These are phyloP conservation scores for Agonum fuliginosum DNA, from an alignment of 2,888 invertebrate genomes.

Conservation along the genomic window DNA sequence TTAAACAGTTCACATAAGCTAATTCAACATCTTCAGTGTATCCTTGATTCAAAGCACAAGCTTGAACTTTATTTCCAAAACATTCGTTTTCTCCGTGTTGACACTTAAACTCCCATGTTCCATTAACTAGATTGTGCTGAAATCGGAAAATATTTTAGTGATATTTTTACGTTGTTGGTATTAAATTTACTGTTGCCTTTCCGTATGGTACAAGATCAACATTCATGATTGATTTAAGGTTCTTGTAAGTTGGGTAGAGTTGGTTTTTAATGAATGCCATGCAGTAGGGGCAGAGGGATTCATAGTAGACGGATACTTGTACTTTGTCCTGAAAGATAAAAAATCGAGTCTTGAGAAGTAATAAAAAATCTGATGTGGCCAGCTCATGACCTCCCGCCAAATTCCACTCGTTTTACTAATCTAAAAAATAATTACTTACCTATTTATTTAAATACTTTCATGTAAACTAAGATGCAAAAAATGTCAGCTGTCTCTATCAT, in stretches of 20 bases:
- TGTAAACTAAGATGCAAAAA: too few relatives aligned
- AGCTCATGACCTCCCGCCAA: neutral
- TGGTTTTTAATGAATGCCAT: constrained; percentile 72
- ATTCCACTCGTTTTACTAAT: too few relatives aligned
- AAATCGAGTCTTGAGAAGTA: neutral
- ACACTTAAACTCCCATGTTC: constrained; percentile 71
- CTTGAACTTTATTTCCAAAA: constrained; percentile 73
- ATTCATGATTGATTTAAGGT: constrained; percentile 58
- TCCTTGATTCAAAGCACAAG: constrained; percentile 72
- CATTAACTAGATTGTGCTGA: constrained; percentile 62
- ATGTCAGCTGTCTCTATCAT: too few relatives aligned
- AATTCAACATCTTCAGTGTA: constrained; percentile 63
- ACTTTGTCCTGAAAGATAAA: constrained; percentile 62
- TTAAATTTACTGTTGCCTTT: constrained; percentile 61
- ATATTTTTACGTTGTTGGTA: too few relatives aligned
- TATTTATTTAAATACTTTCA: too few relatives aligned
- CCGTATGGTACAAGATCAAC: constrained; percentile 66
- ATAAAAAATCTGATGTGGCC: neutral
- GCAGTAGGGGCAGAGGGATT: constrained; percentile 76
- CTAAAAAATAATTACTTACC: too few relatives aligned
- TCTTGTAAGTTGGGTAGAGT: constrained; percentile 71
- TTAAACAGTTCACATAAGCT: constrained; percentile 71
- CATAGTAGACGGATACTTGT: constrained; percentile 75
- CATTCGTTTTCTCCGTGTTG: constrained; percentile 75
- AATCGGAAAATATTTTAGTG: constrained; percentile 14